Percentiles rank a stretch among this genome's conserved stretches.
These are phyloP conservation scores for Nyctibius bracteatus DNA, from an alignment of 2,113 vertebrate genomes.

Conservation along the genomic window DNA sequence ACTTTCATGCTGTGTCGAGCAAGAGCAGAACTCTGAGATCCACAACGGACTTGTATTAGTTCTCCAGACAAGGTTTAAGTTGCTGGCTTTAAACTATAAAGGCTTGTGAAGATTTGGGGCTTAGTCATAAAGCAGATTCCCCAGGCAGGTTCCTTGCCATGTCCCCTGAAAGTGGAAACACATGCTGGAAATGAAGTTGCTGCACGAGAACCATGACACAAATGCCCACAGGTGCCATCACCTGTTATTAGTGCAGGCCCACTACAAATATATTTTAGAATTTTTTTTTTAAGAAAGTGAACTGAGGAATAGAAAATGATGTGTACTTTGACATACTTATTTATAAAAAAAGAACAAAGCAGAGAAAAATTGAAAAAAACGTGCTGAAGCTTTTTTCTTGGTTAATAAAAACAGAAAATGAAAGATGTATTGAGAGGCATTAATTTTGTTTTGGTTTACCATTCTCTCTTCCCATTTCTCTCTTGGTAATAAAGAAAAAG, in stretches of 20 bases:
- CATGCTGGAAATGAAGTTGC: accelerated
- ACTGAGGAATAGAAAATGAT: neutral
- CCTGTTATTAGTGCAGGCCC: neutral
- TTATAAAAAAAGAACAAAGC: neutral
- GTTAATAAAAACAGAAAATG: neutral
- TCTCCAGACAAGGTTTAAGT: neutral
- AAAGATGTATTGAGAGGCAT: neutral
- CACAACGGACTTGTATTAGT: neutral
- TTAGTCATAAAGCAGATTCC: neutral
- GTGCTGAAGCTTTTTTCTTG: neutral
- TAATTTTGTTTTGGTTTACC: neutral
- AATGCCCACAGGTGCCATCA: neutral
- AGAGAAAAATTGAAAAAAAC: neutral
- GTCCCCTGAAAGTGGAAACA: neutral
- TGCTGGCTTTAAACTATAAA: neutral
- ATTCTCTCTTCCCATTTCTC: neutral
- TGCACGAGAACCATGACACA: neutral
- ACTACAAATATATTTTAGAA: neutral
- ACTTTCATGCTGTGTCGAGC: neutral
- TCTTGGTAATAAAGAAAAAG: neutral
- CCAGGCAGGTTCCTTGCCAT: neutral
- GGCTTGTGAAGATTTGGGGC: neutral
- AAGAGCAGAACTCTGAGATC: neutral
- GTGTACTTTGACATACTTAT: neutral
- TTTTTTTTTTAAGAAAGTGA: neutral